Evolutionary conservation across 2,113 vertebrate genomes (phyloP).

Genomic region (Hemicordylus capensis): DNA sequence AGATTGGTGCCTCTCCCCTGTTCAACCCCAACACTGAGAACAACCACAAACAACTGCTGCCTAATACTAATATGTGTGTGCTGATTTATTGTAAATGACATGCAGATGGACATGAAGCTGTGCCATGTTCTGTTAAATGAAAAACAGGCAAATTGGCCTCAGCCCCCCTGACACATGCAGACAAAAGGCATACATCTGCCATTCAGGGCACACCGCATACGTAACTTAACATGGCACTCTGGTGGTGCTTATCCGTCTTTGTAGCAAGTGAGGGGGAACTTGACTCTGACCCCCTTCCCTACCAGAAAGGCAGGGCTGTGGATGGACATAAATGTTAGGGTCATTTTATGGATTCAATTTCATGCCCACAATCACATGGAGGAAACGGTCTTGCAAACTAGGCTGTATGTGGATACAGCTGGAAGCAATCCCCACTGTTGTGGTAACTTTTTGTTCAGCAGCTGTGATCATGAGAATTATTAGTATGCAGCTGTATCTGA

Average conservation of each 20-base stretch:
- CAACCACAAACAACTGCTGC: not conserved
- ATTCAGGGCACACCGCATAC: not conserved
- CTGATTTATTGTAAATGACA: not conserved
- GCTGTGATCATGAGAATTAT: not conserved
- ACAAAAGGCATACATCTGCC: too few relatives aligned
- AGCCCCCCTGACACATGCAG: not conserved
- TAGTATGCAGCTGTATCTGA: not conserved
- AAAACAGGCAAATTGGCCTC: not conserved
- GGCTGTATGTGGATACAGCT: not conserved
- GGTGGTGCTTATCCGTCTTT: too few relatives aligned
- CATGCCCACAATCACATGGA: not conserved
- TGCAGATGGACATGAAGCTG: not conserved
- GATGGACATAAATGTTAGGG: not conserved
- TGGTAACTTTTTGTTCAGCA: not conserved
- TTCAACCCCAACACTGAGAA: too few relatives aligned
- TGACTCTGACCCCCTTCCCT: not conserved
- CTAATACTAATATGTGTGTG: not conserved
- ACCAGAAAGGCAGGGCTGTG: not conserved
- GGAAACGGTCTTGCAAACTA: not conserved
- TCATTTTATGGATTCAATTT: not conserved
- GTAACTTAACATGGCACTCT: not conserved
- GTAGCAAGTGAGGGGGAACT: too few relatives aligned
- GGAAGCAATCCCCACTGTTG: not conserved
- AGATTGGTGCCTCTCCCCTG: not conserved
- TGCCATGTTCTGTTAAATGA: not conserved